These are phyloP conservation scores for Nanorana parkeri DNA, from an alignment of 2,113 vertebrate species.

Conservation along the genomic window DNA sequence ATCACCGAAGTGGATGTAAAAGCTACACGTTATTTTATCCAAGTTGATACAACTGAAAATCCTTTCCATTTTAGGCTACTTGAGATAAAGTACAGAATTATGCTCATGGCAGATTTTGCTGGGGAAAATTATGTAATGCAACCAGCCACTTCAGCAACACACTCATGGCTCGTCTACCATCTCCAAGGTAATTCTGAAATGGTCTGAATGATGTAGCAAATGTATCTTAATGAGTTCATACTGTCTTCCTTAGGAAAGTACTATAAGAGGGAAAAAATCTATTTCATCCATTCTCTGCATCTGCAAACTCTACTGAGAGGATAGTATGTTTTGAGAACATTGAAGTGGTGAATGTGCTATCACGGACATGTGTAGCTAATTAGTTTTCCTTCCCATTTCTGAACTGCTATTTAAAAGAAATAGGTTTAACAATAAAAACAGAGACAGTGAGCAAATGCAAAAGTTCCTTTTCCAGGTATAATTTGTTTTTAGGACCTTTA, in stretches of 20 bases:
- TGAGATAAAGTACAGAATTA: conserved; percentile 22
- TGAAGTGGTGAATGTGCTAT: background rate
- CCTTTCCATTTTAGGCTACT: background rate
- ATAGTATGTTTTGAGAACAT: background rate
- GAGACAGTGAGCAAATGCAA: too few relatives aligned
- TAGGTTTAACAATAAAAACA: too few relatives aligned
- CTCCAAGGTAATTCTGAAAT: conserved; percentile 41
- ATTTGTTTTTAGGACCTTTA: too few relatives aligned
- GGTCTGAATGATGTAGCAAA: conserved; percentile 40
- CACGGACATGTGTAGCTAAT: too few relatives aligned
- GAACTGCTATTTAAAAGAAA: too few relatives aligned
- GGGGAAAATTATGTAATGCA: conserved; percentile 25
- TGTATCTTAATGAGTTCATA: conserved; percentile 43
- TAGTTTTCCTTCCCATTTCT: too few relatives aligned
- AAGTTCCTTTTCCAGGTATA: too few relatives aligned
- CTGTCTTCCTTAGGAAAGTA: background rate
- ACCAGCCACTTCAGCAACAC: conserved; percentile 4
- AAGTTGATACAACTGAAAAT: conserved; percentile 28
- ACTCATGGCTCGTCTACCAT: conserved; percentile 19
- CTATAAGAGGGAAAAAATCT: conserved; percentile 5
- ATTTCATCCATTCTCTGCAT: background rate
- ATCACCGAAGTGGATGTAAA: background rate
- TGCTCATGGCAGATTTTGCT: conserved; percentile 10
- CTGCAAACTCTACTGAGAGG: background rate
- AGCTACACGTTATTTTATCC: conserved; percentile 1